These are phyloP conservation scores for Apus apus DNA, from an alignment of 2,113 vertebrate genomes.

Conservation along the genomic window DNA sequence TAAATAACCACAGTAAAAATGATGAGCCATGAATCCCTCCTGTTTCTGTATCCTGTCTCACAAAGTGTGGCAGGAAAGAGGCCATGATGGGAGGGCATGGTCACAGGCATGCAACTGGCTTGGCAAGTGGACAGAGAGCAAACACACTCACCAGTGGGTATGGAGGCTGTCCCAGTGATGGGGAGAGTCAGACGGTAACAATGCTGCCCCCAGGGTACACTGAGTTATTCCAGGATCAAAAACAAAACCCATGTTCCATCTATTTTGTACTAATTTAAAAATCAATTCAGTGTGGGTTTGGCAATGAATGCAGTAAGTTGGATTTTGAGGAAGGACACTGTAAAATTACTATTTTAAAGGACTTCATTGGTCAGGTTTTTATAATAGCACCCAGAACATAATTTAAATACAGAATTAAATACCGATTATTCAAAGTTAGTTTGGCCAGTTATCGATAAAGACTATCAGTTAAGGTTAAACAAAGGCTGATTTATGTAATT, in stretches of 20 bases:
- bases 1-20: not conserved
- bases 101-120: not conserved
- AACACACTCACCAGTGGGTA: not conserved
- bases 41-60: not conserved
- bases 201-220: not conserved
- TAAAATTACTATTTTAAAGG: not conserved
- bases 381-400: not conserved
- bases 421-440: not conserved
- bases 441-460: constrained; percentile 13
- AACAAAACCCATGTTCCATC: not conserved
- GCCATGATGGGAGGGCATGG: not conserved
- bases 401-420: constrained; percentile 16
- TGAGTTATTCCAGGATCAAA: not conserved
- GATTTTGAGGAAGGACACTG: not conserved
- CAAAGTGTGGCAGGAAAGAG: not conserved
- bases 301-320: not conserved
- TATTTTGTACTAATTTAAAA: not conserved
- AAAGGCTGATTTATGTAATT: constrained; percentile 36
- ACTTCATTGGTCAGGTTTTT: not conserved
- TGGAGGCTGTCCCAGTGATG: not conserved
- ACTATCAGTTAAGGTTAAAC: not conserved
- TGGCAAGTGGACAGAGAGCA: not conserved
- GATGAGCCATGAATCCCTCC: not conserved
- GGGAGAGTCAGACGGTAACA: not conserved
- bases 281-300: not conserved